Evolutionary conservation across 2,888 invertebrate species (phyloP), one percentile per base, ranked within the genome.

Genomic region (Apamea monoglypha): DNA sequence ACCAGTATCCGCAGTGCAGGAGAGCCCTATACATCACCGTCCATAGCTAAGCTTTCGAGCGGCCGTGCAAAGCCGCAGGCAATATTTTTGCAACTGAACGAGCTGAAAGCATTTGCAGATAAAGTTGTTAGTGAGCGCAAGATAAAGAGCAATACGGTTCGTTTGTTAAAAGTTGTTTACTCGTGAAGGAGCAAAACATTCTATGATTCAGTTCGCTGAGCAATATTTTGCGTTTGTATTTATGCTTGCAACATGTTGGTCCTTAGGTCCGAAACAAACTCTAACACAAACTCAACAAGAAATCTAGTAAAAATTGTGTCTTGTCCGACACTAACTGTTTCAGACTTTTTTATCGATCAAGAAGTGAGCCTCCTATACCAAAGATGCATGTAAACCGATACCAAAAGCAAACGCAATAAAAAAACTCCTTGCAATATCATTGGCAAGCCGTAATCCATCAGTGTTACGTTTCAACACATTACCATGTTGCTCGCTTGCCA

Each of bases 391-490:
- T 68, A 82, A 89, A 53, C n/a, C 29, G 70, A 80, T 79, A 70
- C 36, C 25, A 69, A 76, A 75, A 73, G 36, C 79, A 0, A 81
- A 14, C 69, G 69, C 50, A 64, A 77, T 21, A 83, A 83, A 80
- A 82, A 83, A 56, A 25, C 56, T 78, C 82, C 56, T 79, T 87
- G 72, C 82, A 80, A 84, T 82, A 88, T 77, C 71, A 85, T 77
- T 86, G 73, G 68, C 81, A 88, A 81, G 61, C 56, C 78, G 76
- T 81, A 63, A 82, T 74, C 71, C 83, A 88, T 88, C 89, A 84
- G 91, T 90, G 84, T 93, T 81, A 76, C 53, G 88, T 92, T 91
- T 88, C 91, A 88, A 84, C 89, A 88, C 91, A 94, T 92, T 93
- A 91, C 89, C 90, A 75, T 80, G 81, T 73, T 74, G 84, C 85